A percentile compares a stretch with the other conserved stretches of the same genome.
These are phyloP conservation scores for Micromussa lordhowensis DNA, from an alignment of 92 coral and sea anemone species.

Conservation along the genomic window DNA sequence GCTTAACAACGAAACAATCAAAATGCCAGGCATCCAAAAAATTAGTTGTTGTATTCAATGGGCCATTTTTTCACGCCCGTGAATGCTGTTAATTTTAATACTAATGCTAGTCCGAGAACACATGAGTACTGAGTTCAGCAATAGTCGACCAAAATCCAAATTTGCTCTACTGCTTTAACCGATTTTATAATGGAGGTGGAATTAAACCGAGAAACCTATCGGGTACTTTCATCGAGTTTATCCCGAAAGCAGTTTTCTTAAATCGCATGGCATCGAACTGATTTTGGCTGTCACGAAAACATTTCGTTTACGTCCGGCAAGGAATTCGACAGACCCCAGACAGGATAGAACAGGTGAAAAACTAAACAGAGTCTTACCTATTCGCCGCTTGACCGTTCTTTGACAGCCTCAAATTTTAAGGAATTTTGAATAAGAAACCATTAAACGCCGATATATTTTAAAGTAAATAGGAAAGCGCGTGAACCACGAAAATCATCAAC, in stretches of 20 bases:
- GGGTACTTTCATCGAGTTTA: not conserved
- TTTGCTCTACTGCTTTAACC: not conserved
- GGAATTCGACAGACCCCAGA: constrained; percentile 8
- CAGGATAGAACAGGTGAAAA: not conserved
- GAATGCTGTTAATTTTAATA: not conserved
- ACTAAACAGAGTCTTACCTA: not conserved
- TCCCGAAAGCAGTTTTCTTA: not conserved
- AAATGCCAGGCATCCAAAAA: not conserved
- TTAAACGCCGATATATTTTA: not conserved
- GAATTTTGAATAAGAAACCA: constrained; percentile 4
- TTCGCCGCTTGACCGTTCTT: not conserved
- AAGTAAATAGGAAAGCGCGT: not conserved
- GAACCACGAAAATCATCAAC: not conserved
- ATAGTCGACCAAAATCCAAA: not conserved
- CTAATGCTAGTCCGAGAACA: not conserved
- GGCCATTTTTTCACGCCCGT: not conserved
- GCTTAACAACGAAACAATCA: not conserved
- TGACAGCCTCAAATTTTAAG: not conserved
- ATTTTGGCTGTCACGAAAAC: constrained; percentile 12
- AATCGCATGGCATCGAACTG: constrained; percentile 39
- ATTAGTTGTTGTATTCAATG: not conserved
- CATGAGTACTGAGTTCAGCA: not conserved
- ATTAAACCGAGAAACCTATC: constrained; percentile 5
- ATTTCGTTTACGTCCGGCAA: not conserved
- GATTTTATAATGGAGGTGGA: constrained; percentile 3